These are phyloP conservation scores for Leptinotarsa juncta DNA, from an alignment of 2,888 invertebrate species.

Conservation along the genomic window DNA sequence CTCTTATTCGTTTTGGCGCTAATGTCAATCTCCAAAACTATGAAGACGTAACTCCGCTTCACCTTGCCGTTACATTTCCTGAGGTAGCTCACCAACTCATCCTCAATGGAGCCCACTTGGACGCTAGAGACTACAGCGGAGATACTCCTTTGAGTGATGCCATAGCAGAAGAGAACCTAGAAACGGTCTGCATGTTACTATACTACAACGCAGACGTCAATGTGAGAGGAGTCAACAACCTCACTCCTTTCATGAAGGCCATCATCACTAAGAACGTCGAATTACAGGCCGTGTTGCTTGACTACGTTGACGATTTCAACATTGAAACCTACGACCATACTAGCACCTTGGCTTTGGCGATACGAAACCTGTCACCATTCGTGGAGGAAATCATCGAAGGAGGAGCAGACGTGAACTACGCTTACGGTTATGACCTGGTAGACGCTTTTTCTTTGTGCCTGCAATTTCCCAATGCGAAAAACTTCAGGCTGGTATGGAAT, in stretches of 20 bases:
- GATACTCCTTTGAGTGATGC: slow-evolving; percentile 56
- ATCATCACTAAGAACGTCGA: slow-evolving; percentile 43
- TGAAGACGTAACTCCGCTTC: slow-evolving; percentile 52
- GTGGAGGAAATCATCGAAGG: slow-evolving; percentile 51
- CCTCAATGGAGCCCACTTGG: slow-evolving; percentile 51
- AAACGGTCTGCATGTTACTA: slow-evolving; percentile 55
- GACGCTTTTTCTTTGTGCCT: slow-evolving; percentile 47
- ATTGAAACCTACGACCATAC: slow-evolving; percentile 46
- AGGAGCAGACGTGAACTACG: slow-evolving; percentile 52
- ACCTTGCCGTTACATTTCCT: slow-evolving; percentile 48
- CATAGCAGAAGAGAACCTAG: slow-evolving; percentile 45
- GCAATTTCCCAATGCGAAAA: slow-evolving; percentile 46
- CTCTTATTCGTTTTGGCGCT: slow-evolving; percentile 50
- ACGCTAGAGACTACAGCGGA: slow-evolving; percentile 50
- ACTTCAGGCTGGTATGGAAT: slow-evolving; percentile 51
- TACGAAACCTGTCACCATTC: slow-evolving; percentile 47
- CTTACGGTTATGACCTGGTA: slow-evolving; percentile 43
- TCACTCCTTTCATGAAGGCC: slow-evolving; percentile 55
- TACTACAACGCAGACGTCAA: slow-evolving; percentile 55
- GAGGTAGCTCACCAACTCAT: slow-evolving; percentile 49
- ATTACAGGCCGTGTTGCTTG: slow-evolving; percentile 49
- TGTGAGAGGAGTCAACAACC: slow-evolving; percentile 43
- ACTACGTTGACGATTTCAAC: slow-evolving; percentile 55
- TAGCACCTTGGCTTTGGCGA: slow-evolving; percentile 49
- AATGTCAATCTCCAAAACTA: slow-evolving; percentile 51